phyloP scores from a whole-genome alignment of 2,888 invertebrate genomes.

The Polyommatus icarus region DNA sequence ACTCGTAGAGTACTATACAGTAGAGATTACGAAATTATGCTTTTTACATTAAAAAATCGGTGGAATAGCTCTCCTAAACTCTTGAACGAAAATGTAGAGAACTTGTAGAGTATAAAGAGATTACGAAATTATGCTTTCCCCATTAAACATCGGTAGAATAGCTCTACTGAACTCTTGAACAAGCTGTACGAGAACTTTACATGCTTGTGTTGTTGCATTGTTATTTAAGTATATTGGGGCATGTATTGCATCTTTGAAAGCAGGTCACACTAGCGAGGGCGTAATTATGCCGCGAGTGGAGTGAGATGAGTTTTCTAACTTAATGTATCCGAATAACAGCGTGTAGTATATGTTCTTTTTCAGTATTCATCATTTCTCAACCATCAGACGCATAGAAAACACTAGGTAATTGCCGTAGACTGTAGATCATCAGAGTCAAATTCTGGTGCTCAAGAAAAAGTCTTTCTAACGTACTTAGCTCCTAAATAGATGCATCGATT shows the following conservation, averaged over 20 bases:
- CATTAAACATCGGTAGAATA: not conserved
- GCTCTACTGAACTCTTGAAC: not conserved
- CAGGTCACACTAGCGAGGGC: conserved; percentile 40
- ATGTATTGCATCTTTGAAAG: conserved; percentile 37
- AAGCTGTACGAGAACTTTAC: not conserved
- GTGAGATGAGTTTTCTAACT: conserved; percentile 38
- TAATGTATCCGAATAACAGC: conserved; percentile 35
- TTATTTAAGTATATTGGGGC: conserved; percentile 31
- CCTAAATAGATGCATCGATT: too few species aligned
- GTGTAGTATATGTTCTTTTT: not conserved
- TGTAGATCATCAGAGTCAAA: too few species aligned
- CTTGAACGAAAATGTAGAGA: not conserved
- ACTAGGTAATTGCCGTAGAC: too few species aligned
- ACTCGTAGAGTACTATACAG: not conserved
- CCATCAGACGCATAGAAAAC: too few species aligned
- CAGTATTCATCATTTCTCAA: not conserved
- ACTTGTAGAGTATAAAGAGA: not conserved
- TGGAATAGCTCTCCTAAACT: not conserved
- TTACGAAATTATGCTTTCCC: not conserved
- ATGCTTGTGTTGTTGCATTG: not conserved
- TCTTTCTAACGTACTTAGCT: too few species aligned
- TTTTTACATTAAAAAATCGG: not conserved
- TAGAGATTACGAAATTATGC: not conserved
- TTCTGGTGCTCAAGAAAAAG: too few species aligned
- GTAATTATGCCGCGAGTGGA: conserved; percentile 40